Conservation (phyloP, 2,797 vertebrate genomes). For the Limnodromus scolopaceus region DNA sequence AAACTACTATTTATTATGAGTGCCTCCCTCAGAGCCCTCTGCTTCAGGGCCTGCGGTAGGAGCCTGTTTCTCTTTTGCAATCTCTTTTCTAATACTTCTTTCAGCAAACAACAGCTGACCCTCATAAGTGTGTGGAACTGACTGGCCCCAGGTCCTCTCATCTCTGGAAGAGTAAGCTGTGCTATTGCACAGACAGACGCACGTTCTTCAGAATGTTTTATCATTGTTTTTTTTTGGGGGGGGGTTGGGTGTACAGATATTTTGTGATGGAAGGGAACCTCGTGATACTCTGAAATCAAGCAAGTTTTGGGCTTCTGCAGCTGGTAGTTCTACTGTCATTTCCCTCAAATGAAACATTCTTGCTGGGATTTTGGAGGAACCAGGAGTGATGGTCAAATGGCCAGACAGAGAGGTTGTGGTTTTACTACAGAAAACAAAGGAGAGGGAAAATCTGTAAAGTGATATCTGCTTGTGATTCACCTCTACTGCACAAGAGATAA, state of each 20-base stretch:
- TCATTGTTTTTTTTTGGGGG: neutral
- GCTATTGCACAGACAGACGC: neutral
- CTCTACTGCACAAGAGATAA: neutral
- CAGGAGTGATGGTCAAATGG: neutral
- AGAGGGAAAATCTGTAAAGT: neutral
- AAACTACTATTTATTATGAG: neutral
- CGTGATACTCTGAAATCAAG: neutral
- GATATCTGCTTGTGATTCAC: neutral
- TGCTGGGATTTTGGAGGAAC: neutral
- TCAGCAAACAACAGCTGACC: slow-evolving; percentile 36
- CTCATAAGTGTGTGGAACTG: neutral
- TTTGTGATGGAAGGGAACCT: neutral
- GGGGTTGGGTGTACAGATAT: neutral
- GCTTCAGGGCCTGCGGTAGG: neutral
- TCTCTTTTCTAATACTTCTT: neutral
- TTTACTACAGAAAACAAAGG: neutral
- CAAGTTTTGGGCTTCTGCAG: neutral
- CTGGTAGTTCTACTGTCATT: neutral
- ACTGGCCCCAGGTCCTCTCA: neutral
- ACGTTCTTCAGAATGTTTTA: neutral
- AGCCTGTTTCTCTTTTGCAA: slow-evolving; percentile 6
- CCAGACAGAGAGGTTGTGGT: neutral
- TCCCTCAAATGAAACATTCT: neutral
- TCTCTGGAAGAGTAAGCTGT: neutral
- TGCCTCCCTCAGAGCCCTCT: neutral